Conservation (phyloP, 2,113 vertebrate genomes). For the Athene noctua region DNA sequence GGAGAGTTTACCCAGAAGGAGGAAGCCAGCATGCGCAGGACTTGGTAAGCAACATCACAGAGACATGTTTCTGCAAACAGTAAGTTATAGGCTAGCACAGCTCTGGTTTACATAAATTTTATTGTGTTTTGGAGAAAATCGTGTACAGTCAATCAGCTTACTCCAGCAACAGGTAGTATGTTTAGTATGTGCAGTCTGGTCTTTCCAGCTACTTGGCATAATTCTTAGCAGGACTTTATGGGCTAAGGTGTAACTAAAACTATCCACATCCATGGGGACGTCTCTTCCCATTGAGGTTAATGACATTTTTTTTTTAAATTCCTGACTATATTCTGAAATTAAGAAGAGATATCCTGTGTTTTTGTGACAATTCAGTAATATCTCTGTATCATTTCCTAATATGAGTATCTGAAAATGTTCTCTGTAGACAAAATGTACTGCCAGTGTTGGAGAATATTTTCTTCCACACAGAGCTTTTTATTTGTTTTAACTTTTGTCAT, state of each 20-base stretch:
- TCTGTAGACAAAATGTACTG: background rate
- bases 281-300: background rate
- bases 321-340: background rate
- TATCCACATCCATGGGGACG: background rate
- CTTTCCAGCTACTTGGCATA: background rate
- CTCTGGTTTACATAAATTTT: conserved; percentile 32
- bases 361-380: conserved; percentile 2
- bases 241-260: background rate
- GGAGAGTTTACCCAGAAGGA: background rate
- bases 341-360: background rate
- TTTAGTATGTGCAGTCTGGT: background rate
- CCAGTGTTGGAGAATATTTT: conserved; percentile 32
- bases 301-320: background rate
- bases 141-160: conserved; percentile 4
- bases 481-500: background rate
- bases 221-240: background rate
- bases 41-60: background rate
- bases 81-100: background rate
- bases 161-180: background rate
- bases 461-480: conserved; percentile 18
- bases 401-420: background rate
- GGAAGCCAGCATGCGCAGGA: background rate
- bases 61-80: background rate
- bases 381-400: background rate
- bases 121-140: conserved; percentile 30